Evolutionary conservation across 37 sponge, comb jelly and placozoan genomes (phyloP), one percentile per base, ranked within the genome.

Genomic region (Bolinopsis microptera): DNA sequence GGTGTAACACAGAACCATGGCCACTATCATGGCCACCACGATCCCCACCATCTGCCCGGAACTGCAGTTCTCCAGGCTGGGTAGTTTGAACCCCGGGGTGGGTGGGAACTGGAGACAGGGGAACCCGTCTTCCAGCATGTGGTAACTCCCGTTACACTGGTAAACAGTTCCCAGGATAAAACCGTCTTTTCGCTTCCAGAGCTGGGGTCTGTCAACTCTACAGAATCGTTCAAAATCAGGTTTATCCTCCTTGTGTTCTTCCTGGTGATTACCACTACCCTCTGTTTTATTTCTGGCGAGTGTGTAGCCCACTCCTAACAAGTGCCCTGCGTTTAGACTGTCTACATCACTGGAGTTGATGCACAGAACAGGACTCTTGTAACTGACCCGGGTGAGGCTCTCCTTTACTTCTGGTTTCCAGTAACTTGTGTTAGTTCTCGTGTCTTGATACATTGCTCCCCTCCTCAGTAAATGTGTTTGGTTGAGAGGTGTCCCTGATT

Each of bases 31-130:
- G 35, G 82, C 82, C 38, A 35, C 23, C 30, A 80, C 82, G 5
- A 80, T 80, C 82, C 82, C 82, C 22, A 80, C 22, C 35, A 80
- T 80, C 23, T 80, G 37, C 21, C 82, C 35, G 35, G 82, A 8
- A 35, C 23, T 80, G 23, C 82, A 80, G 82, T 80, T 80, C 3
- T 80, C 82, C 37, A 80, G 37, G 33, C 82, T 80, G 3, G 82
- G 82, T 35, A 80, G 38, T 80, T 22, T 80, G 31, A 80, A 30
- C 21, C 82, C 30, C 37, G 16, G 36, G 8, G 31, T 35, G 37
- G 82, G 82, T 80, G 38, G 35, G 82, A 80, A 80, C 82, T 34
- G 35, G 2, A 80, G 82, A 35, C 82, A 80, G 16, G 82, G 82
- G 35, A 80, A 35, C 82, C 33, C 37, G 30, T 80, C 82, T 8